phyloP scores from a whole-genome alignment of 2,797 vertebrate species.

The Sphenopsis melanotis region DNA sequence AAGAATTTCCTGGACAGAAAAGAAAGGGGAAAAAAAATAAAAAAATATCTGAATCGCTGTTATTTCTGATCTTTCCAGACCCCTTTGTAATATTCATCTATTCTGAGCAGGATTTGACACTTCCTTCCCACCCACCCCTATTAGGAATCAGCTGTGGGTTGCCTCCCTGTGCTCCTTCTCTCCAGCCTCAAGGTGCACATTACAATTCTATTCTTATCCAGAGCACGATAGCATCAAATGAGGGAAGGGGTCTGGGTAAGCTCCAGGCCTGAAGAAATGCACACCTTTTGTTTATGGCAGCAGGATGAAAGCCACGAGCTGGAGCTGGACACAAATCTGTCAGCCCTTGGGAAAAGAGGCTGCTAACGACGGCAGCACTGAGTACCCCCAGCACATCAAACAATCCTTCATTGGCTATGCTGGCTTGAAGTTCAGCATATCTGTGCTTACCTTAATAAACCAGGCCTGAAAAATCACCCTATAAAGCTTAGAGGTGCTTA shows the following conservation, averaged over 20 bases:
- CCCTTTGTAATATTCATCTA: conserved; percentile 28
- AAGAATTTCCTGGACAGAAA: background rate
- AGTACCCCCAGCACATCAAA: conserved; percentile 15
- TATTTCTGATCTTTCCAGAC: conserved; percentile 13
- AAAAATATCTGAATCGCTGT: background rate
- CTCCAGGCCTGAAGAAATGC: conserved; percentile 13
- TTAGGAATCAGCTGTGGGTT: background rate
- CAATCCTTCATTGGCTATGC: conserved; percentile 49
- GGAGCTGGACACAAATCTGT: background rate
- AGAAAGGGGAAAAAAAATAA: background rate
- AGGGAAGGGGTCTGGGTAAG: background rate
- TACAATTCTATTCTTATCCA: background rate
- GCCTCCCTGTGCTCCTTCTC: background rate
- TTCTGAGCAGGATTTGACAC: conserved; percentile 24
- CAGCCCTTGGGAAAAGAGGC: conserved; percentile 39
- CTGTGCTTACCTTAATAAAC: conserved; percentile 33
- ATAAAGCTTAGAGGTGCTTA: background rate
- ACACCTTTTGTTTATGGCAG: conserved; percentile 50
- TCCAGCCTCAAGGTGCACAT: conserved; percentile 31
- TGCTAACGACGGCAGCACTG: background rate
- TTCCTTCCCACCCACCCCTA: background rate
- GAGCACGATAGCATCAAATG: background rate
- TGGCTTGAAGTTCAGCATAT: conserved; percentile 49
- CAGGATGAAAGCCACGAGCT: background rate
- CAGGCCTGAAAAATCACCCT: background rate